Conservation (phyloP, 2,797 vertebrate species). For the Intellagama lesueurii region DNA sequence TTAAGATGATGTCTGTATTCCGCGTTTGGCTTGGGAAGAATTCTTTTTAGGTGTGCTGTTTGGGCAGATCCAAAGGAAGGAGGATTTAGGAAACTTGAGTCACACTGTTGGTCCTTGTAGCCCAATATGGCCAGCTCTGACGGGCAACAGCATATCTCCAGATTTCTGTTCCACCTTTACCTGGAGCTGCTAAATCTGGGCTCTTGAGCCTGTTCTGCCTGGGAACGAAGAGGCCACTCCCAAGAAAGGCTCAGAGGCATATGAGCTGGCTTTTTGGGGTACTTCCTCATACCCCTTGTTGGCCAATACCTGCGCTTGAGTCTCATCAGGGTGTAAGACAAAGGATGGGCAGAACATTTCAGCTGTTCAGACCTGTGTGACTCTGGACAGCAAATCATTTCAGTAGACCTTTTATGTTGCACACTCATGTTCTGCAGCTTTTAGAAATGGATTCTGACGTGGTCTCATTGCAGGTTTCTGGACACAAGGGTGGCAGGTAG, state of each 20-base stretch:
- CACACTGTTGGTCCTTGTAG: not conserved
- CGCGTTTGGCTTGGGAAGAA: too few relatives aligned
- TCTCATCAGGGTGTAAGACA: accelerated
- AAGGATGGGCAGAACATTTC: accelerated
- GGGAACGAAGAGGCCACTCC: not conserved
- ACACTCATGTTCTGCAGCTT: conserved; percentile 36
- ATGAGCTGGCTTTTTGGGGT: not conserved
- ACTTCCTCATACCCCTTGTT: conserved; percentile 18
- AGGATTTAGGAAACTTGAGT: too few relatives aligned
- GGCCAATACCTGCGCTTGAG: not conserved
- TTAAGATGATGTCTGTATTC: too few relatives aligned
- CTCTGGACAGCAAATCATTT: not conserved
- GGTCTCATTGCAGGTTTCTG: conserved; percentile 4
- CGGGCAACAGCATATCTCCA: not conserved
- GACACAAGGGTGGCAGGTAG: not conserved
- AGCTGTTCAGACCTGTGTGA: not conserved
- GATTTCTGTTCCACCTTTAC: not conserved
- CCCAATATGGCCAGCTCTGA: not conserved
- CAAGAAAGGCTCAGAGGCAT: accelerated
- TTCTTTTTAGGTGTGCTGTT: too few relatives aligned
- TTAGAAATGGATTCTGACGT: conserved; percentile 36
- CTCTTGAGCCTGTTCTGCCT: not conserved
- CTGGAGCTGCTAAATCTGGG: not conserved
- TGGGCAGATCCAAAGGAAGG: too few relatives aligned
- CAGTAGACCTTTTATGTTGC: not conserved